Base-by-base conservation (phyloP, 2,888 invertebrate genomes). In the Troides helena region DNA sequence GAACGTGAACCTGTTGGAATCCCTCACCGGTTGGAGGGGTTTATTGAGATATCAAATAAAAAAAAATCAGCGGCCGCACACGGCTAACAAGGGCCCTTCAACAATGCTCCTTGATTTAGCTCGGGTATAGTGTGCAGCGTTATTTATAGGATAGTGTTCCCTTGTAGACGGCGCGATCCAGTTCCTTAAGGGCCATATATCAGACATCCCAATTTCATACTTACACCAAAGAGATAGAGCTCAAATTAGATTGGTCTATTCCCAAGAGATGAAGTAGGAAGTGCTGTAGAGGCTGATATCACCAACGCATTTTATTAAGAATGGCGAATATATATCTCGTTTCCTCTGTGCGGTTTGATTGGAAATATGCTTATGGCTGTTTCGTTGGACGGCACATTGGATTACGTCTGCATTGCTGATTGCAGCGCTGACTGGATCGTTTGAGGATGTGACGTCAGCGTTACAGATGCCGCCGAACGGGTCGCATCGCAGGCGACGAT, bases 41-140 rank as follows among this genome's bases (percentile, higher is more conserved):
- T 88, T 90, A 91, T 92, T 91, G 90, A 90, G 91, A 92, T 91
- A 91, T 92, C 91, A 89, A 91, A 92, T 90, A 91, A 90, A 91
- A 69, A 39, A 12, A 90, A 91, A 91, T 92, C 91, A 90, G 90
- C 88, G 88, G 89, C 86, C 87, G 86, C 82, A 81, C 83, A 81
- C 82, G 76, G 79, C 89, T 90, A 90, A 90, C 90, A 90, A 90
- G 88, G 78, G 83, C 81, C 81, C 84, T 83, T 86, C 87, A 83
- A 91, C 91, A 91, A 92, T 90, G 83, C 90, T 87, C 81, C 89
- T 90, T 92, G 92, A 92, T 92, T 92, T 90, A 89, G 85, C 84
- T 83, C 84, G 85, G 88, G 83, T 89, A 87, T 89, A 90, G 90
- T 90, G 89, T 92, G 87, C 88, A 90, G 83, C 83, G 87, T 89